A percentile compares a stretch with the other conserved stretches of the same genome.
These are phyloP conservation scores for Diarsia dahlii DNA, from an alignment of 2,888 invertebrate species.

Conservation along the genomic window DNA sequence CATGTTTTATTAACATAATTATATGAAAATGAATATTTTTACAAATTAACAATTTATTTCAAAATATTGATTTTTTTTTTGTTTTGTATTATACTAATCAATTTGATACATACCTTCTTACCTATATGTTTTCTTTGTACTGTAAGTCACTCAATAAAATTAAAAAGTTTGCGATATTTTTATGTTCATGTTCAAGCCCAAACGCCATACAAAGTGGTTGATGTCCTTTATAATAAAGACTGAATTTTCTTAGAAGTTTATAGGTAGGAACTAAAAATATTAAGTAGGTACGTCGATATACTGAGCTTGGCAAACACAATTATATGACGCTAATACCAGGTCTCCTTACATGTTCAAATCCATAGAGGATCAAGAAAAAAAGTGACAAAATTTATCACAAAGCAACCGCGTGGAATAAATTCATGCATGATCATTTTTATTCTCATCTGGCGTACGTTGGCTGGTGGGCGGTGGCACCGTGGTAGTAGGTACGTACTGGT, in stretches of 20 bases:
- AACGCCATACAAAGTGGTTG: too few relatives aligned
- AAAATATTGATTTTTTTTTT: too few relatives aligned
- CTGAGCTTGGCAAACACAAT: neutral
- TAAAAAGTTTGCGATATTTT: too few relatives aligned
- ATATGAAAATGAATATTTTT: too few relatives aligned
- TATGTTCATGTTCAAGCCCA: too few relatives aligned
- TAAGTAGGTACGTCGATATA: neutral
- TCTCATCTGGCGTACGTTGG: conserved; percentile 33
- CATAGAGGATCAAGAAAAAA: conserved; percentile 1
- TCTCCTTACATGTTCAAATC: conserved; percentile 16
- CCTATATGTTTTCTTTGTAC: too few relatives aligned
- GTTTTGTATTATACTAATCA: too few relatives aligned
- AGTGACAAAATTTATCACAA: conserved; percentile 30
- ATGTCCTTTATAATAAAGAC: conserved; percentile 2
- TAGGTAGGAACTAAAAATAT: neutral
- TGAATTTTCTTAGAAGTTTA: neutral
- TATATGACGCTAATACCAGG: neutral
- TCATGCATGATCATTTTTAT: conserved; percentile 45
- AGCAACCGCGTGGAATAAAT: conserved; percentile 37
- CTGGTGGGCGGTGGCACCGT: conserved; percentile 1
- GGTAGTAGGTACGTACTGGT: conserved; percentile 27
- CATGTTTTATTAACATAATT: too few relatives aligned
- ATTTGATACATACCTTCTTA: too few relatives aligned
- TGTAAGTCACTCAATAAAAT: too few relatives aligned
- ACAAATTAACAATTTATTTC: too few relatives aligned